Evolutionary conservation across 2,888 invertebrate species (phyloP).

Genomic region (Chelonus formosanus): DNA sequence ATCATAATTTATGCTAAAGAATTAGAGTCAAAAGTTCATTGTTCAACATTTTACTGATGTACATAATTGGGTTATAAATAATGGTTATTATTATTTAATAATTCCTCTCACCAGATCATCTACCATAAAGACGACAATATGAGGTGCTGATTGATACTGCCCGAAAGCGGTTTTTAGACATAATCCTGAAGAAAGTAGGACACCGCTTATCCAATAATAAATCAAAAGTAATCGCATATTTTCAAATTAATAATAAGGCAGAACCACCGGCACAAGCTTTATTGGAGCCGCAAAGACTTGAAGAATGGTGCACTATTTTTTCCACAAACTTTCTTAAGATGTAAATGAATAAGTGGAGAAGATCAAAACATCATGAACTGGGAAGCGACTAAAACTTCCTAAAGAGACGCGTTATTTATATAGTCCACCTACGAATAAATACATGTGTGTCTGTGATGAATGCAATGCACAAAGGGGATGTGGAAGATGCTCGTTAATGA

Average conservation of each 20-base stretch:
- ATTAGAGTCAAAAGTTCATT: too few species aligned
- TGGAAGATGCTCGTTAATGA: constrained; percentile 43
- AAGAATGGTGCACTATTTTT: constrained; percentile 1
- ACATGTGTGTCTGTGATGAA: constrained; percentile 47
- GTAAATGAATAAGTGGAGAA: constrained; percentile 14
- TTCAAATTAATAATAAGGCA: neutral
- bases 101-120: constrained; percentile 68
- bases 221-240: constrained; percentile 32
- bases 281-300: neutral
- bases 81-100: neutral
- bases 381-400: constrained; percentile 37
- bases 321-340: neutral
- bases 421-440: constrained; percentile 46
- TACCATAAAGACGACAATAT: constrained; percentile 69
- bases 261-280: neutral
- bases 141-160: constrained; percentile 60
- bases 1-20: too few species aligned
- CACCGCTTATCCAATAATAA: constrained; percentile 26
- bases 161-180: constrained; percentile 36
- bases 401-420: constrained; percentile 38
- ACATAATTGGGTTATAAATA: too few species aligned
- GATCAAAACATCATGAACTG: constrained; percentile 47
- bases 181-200: constrained; percentile 33
- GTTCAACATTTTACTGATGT: too few species aligned
- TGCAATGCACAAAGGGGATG: constrained; percentile 42